phyloP scores from a whole-genome alignment of 2,797 vertebrate species.

The Prionace glauca region DNA sequence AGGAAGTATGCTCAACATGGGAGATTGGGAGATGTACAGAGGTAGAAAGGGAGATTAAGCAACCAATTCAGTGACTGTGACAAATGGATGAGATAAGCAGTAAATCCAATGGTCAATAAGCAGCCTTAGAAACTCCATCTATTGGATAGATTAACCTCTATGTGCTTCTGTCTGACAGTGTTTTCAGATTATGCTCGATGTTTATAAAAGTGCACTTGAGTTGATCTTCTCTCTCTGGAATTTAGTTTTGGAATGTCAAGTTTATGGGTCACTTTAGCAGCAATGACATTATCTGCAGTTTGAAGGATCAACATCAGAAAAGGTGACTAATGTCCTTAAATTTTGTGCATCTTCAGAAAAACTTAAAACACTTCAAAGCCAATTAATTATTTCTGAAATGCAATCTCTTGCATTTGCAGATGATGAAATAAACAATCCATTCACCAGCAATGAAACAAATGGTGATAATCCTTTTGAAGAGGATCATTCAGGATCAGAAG shows the following conservation, averaged over 20 bases:
- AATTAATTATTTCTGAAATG: not conserved
- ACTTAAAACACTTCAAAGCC: not conserved
- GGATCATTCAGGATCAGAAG: conserved; percentile 65
- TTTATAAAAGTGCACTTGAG: not conserved
- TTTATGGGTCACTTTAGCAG: not conserved
- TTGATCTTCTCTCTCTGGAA: not conserved
- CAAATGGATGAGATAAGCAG: not conserved
- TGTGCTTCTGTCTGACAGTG: not conserved
- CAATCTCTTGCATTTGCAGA: conserved; percentile 56
- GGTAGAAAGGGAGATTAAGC: not conserved
- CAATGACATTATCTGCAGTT: not conserved
- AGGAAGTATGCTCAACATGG: not conserved
- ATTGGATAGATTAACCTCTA: not conserved
- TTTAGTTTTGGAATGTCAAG: not conserved
- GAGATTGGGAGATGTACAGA: not conserved
- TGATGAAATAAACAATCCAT: conserved; percentile 78
- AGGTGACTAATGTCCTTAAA: not conserved
- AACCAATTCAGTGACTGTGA: not conserved
- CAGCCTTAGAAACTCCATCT: not conserved
- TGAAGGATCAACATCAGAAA: not conserved
- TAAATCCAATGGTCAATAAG: not conserved
- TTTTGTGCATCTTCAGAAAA: not conserved
- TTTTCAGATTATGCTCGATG: not conserved
- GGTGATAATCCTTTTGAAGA: conserved; percentile 93
- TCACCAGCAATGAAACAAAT: conserved; percentile 73